Base-by-base conservation (phyloP, 1,140 invertebrate genomes). In the Prorops nasuta region DNA sequence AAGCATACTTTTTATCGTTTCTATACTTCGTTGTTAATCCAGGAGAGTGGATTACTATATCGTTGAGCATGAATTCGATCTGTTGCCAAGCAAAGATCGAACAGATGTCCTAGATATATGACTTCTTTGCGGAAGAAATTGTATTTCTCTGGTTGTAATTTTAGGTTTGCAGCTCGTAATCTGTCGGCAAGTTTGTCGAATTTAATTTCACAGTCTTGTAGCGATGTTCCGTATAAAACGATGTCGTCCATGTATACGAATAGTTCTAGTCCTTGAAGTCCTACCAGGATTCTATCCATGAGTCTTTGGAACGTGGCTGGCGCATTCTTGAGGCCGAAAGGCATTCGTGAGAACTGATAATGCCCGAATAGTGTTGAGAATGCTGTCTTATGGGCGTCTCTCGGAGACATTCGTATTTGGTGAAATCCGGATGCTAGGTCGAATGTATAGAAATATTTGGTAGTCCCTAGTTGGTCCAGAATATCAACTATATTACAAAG, bases 401-500 rank as follows among this genome's bases (percentile, higher is more conserved):
- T 2, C 0, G 17, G 12, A 14, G 15, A 7, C 44, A 47, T 47
- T 1, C 15, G 9, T n/a, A 47, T 47, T 19, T 47, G 12, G 8
- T 47, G 44, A 10, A 47, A 37, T 1, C 36, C 36, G 0, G 21
- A 39, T 2, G 47, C 34, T 14, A 48, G 14, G 21, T 48, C 38
- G 14, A 48, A 16, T 3, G 31, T 40, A 14, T 36, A 31, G 19
- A 48, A 48, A 21, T 48, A 48, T 28, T 48, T 48, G 2, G 45
- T 14, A 40, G 21, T 17, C 6, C 45, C 45, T 19, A 48, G 1
- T 28, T 48, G 37, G 18, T 48, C 45, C 22, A 47, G n/a, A 15
- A 47, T 47, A 40, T 47, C 22, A 15, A 28, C 15, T n/a, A 47
- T 47, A 32, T 47, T 48, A 8, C 24, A 18, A 12, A 42, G 22